Percentiles rank a stretch among this genome's conserved stretches.
These are phyloP conservation scores for Choloepus hoffmanni DNA, from an alignment of 2,113 vertebrate genomes.

Conservation along the genomic window DNA sequence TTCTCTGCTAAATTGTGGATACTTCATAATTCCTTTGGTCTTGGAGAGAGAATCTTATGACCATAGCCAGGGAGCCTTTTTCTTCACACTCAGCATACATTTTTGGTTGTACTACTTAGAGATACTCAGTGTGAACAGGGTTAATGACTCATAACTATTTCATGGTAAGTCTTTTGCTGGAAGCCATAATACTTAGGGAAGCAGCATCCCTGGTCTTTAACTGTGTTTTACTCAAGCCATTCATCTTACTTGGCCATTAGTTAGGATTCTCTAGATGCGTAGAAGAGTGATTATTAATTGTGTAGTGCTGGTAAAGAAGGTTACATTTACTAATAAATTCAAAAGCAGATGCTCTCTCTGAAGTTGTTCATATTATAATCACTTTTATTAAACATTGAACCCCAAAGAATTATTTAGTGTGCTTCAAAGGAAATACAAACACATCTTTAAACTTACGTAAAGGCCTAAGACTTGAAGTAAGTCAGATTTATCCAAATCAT, in stretches of 20 bases:
- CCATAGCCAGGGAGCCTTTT: background rate
- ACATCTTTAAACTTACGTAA: background rate
- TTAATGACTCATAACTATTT: background rate
- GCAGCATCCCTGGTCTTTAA: background rate
- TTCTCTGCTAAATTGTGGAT: background rate
- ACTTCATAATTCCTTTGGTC: background rate
- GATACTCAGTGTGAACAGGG: background rate
- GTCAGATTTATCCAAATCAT: background rate
- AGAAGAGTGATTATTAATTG: background rate
- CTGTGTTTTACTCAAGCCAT: background rate
- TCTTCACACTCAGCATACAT: background rate
- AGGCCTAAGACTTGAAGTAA: background rate
- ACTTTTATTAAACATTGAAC: background rate
- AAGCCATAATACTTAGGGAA: too few relatives aligned
- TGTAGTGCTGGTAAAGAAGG: background rate
- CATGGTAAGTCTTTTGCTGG: background rate
- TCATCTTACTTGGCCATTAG: accelerated
- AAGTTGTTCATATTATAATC: background rate
- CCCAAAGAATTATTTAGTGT: background rate
- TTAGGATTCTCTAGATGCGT: background rate
- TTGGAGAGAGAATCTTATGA: background rate
- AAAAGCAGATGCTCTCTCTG: background rate
- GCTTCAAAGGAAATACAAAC: background rate
- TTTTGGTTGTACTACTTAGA: background rate
- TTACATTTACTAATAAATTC: background rate